Evolutionary conservation across 2,888 invertebrate genomes (phyloP).

Genomic region (Catocala sponsa): DNA sequence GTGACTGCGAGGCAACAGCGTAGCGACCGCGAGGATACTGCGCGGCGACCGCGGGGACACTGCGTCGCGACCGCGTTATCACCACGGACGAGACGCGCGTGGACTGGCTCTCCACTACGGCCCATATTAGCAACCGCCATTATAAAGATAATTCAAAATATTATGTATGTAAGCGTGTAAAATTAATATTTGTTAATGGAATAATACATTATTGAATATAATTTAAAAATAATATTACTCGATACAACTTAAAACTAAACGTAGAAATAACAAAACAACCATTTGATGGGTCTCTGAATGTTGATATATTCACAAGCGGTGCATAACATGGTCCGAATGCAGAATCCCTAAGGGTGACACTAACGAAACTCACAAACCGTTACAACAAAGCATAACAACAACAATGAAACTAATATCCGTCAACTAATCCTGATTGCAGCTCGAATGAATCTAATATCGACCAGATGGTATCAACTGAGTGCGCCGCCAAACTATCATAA

Average conservation of each 20-base stretch:
- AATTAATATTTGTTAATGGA: slow-evolving; percentile 4
- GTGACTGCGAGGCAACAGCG: slow-evolving; percentile 17
- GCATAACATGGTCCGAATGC: slow-evolving; percentile 65
- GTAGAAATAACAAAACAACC: slow-evolving; percentile 11
- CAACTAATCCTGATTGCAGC: slow-evolving; percentile 82
- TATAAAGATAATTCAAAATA: slow-evolving; percentile 34
- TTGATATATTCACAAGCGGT: slow-evolving; percentile 25
- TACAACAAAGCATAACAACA: slow-evolving; percentile 78
- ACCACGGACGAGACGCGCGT: slow-evolving; percentile 35
- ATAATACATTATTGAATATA: neutral
- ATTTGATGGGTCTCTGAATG: slow-evolving; percentile 12
- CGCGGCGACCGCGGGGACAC: slow-evolving; percentile 18
- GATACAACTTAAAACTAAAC: slow-evolving; percentile 10
- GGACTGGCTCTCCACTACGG: slow-evolving; percentile 60
- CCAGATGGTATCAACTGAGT: slow-evolving; percentile 81
- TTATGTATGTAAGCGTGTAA: slow-evolving; percentile 16
- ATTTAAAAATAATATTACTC: slow-evolving; percentile 4
- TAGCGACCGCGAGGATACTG: slow-evolving; percentile 24
- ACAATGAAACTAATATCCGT: slow-evolving; percentile 82
- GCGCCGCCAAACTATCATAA: slow-evolving; percentile 57
- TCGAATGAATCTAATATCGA: slow-evolving; percentile 86
- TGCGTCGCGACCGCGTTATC: slow-evolving; percentile 23
- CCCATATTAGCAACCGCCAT: slow-evolving; percentile 59
- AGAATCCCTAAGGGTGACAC: slow-evolving; percentile 74
- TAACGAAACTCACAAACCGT: slow-evolving; percentile 77